A percentile compares a stretch with the other conserved stretches of the same genome.
These are phyloP conservation scores for Apamea crenata DNA, from an alignment of 2,888 invertebrate species.

Conservation along the genomic window DNA sequence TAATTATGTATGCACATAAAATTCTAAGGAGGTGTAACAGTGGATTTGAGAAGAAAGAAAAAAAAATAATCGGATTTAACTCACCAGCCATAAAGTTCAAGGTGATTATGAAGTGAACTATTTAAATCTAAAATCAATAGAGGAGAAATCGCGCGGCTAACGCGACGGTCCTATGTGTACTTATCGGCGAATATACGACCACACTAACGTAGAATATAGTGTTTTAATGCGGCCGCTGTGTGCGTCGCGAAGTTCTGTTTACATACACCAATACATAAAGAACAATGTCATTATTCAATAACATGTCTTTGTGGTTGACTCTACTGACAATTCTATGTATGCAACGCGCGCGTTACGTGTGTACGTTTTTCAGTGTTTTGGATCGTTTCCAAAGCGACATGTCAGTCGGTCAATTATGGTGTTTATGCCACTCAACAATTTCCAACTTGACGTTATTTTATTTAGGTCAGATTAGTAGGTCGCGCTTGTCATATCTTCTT, in stretches of 20 bases:
- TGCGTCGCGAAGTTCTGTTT: conserved; percentile 77
- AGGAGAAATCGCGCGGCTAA: conserved; percentile 83
- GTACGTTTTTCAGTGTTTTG: conserved; percentile 73
- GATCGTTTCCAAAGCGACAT: conserved; percentile 69
- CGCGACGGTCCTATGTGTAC: conserved; percentile 81
- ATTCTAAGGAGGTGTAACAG: conserved; percentile 48
- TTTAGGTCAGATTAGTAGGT: conserved; percentile 56
- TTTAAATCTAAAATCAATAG: conserved; percentile 86
- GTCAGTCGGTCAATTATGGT: conserved; percentile 59
- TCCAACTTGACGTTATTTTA: conserved; percentile 48
- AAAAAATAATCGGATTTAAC: conserved; percentile 66
- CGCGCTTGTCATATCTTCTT: conserved; percentile 35
- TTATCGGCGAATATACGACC: conserved; percentile 80
- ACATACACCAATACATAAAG: conserved; percentile 82
- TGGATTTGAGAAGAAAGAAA: conserved; percentile 59
- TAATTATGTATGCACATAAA: conserved; percentile 66
- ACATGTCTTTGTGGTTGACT: conserved; percentile 72
- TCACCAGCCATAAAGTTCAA: conserved; percentile 89
- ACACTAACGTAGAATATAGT: conserved; percentile 72
- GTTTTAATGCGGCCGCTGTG: conserved; percentile 71
- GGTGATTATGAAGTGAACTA: conserved; percentile 77
- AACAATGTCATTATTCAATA: conserved; percentile 86
- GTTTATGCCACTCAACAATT: conserved; percentile 48
- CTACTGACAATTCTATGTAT: conserved; percentile 77
- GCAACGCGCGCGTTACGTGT: conserved; percentile 67